phyloP scores from a whole-genome alignment of 2,113 vertebrate genomes.

The Athene cunicularia region DNA sequence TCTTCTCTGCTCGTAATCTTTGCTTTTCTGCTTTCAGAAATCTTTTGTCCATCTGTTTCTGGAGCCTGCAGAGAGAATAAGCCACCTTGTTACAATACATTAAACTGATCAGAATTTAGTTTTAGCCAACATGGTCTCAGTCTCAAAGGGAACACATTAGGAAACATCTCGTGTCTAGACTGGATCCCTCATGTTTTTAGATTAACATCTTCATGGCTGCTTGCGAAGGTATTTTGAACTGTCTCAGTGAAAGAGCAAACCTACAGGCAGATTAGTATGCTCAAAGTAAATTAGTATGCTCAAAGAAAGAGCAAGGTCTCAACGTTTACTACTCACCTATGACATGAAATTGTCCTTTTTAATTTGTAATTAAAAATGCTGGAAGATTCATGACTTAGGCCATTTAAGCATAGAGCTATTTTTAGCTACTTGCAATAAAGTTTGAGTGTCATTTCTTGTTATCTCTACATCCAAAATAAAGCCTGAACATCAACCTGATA shows the following conservation, averaged over 20 bases:
- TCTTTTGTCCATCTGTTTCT: slow-evolving; percentile 92
- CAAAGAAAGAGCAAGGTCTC: neutral
- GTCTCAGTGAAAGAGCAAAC: neutral
- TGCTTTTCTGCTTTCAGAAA: slow-evolving; percentile 96
- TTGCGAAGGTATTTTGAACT: neutral
- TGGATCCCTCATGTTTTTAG: neutral
- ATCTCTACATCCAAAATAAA: neutral
- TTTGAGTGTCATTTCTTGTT: neutral
- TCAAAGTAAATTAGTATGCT: neutral
- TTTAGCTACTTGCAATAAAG: neutral
- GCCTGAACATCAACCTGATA: neutral
- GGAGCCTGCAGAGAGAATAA: slow-evolving; percentile 79
- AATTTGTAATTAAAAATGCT: neutral
- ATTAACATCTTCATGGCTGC: neutral
- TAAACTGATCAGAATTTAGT: neutral
- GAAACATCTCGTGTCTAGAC: neutral
- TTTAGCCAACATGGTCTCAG: neutral
- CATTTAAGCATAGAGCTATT: neutral
- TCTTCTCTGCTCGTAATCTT: slow-evolving; percentile 92
- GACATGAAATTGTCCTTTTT: neutral
- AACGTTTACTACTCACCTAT: neutral
- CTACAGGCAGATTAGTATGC: neutral
- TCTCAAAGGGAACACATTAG: neutral
- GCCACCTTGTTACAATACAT: neutral
- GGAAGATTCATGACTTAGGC: neutral